These are phyloP conservation scores for Eublepharis macularius DNA, from an alignment of 2,113 vertebrate genomes.

Conservation along the genomic window DNA sequence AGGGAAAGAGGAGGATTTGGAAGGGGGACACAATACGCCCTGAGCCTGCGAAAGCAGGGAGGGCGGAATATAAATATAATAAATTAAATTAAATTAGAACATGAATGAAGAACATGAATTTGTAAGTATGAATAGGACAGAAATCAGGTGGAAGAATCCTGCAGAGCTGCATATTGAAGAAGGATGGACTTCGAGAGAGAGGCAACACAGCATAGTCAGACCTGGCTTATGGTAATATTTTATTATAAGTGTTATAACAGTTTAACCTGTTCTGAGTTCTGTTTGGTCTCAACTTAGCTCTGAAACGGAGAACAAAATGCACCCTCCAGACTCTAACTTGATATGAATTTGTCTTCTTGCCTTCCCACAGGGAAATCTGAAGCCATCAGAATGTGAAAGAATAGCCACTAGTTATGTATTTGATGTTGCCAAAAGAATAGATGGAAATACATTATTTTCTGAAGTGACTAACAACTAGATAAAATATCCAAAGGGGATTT, in stretches of 20 bases:
- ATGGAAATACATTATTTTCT: conserved; percentile 25
- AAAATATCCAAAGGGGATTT: conserved; percentile 40
- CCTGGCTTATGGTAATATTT: conserved; percentile 26
- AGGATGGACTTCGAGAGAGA: background rate
- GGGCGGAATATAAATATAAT: too few relatives aligned
- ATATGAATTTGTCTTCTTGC: background rate
- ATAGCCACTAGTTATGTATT: conserved; percentile 7
- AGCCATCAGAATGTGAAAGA: conserved; percentile 26
- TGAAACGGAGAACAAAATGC: conserved; percentile 31
- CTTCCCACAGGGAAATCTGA: conserved; percentile 22
- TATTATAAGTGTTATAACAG: conserved; percentile 34
- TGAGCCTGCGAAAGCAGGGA: too few relatives aligned
- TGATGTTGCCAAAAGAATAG: conserved; percentile 49
- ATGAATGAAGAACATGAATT: background rate
- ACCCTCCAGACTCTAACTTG: background rate
- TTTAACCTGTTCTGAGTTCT: conserved; percentile 35
- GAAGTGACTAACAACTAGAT: conserved; percentile 41
- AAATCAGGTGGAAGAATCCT: background rate
- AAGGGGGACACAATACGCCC: too few relatives aligned
- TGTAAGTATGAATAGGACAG: background rate
- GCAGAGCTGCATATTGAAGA: background rate
- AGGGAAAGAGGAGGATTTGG: too few relatives aligned
- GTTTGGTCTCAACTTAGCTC: conserved; percentile 42
- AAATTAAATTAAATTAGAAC: too few relatives aligned
- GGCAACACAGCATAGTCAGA: background rate